Base-by-base conservation (phyloP, 2,888 invertebrate genomes). In the Plebejus anna region DNA sequence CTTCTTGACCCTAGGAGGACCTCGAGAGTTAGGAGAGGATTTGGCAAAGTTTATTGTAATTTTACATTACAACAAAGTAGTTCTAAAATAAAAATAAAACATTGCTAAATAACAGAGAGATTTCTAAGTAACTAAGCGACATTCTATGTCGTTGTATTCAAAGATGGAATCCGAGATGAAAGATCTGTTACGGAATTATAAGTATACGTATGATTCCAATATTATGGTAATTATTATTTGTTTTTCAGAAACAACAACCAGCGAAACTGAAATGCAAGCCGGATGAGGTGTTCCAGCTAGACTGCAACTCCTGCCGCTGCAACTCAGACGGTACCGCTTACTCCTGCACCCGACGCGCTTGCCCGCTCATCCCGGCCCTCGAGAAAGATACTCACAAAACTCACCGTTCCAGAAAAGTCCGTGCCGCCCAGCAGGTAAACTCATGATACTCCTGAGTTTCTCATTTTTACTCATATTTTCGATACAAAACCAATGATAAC, bases 221-320 rank as follows among this genome's bases (percentile, higher is more conserved):
- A 47, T 47, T 47, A 47, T 47, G 47, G 2, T 47, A 47, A 11
- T 47, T 22, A 59, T 57, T 57, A 59, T 6, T 55, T 22, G 1
- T 7, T 66, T 72, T 47, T 2, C 72, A 72, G 72, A 72, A 42
- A 47, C 13, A 47, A 51, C n/a, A 72, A 72, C 47, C 42, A 28
- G 47, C 47, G 22, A 47, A 28, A 38, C 71, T 71, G 80, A 78
- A 84, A 79, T 94, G 94, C 84, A 85, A 87, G 80, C 92, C 94
- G 0, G 89, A 90, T 0, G 84, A 84, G 75, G 89, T 88, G 82
- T 94, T 94, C 84, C 86, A 92, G 13, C 79, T 91, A 87, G 93
- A 94, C 85, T 94, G 94, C 86, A 94, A 94, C 84, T 88, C 86
- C 76, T 94, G 94, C 78, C 89, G 91, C 42, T 94, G 94, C 80